phyloP scores from a whole-genome alignment of 2,888 invertebrate genomes.

The Nephrotoma flavescens region DNA sequence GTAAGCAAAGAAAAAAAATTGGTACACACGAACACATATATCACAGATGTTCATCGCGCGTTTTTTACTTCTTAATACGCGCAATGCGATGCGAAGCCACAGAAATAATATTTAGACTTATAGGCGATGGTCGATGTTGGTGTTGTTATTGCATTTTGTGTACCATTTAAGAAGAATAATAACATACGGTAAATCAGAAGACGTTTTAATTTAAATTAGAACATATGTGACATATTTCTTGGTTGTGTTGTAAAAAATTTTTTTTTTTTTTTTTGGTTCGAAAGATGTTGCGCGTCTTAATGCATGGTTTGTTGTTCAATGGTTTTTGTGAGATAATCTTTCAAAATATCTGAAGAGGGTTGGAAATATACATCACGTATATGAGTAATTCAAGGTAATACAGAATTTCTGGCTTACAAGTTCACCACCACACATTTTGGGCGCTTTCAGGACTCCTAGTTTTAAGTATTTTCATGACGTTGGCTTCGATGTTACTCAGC shows the following conservation, averaged over 20 bases:
- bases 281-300: background rate
- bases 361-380: too few relatives aligned
- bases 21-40: background rate
- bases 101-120: background rate
- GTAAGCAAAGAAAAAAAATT: background rate
- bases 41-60: background rate
- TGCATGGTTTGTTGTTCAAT: background rate
- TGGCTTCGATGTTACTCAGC: too few relatives aligned
- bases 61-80: background rate
- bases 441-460: too few relatives aligned
- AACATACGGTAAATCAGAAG: background rate
- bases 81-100: background rate
- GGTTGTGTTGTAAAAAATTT: background rate
- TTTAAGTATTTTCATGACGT: too few relatives aligned
- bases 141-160: background rate
- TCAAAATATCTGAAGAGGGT: too few relatives aligned
- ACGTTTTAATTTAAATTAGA: background rate
- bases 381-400: too few relatives aligned
- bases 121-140: background rate
- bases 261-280: background rate
- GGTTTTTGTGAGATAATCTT: background rate
- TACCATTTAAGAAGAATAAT: background rate
- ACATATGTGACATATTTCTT: background rate
- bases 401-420: too few relatives aligned
- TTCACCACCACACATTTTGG: too few relatives aligned